Evolutionary conservation across 2,888 invertebrate species (phyloP).

Genomic region (Cantharis nigra): DNA sequence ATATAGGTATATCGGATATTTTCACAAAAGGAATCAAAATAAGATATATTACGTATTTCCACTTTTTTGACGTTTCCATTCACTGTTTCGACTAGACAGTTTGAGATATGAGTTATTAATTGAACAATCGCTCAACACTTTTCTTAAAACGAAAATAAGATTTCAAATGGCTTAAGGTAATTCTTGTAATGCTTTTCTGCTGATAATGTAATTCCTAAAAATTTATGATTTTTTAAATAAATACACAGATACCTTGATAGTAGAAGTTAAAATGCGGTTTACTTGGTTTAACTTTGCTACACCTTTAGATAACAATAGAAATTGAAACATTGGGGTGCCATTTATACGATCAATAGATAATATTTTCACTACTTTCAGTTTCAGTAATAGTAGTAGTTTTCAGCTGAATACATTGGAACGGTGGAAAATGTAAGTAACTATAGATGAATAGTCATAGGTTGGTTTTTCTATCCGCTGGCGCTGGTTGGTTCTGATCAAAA

Average conservation of each 20-base stretch:
- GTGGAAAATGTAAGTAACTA: neutral
- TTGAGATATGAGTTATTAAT: conserved; percentile 32
- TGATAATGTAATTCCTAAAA: neutral
- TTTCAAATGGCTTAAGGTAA: conserved; percentile 1
- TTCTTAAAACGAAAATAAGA: conserved; percentile 22
- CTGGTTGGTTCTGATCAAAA: too few relatives aligned
- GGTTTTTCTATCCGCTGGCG: too few relatives aligned
- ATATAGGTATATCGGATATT: neutral
- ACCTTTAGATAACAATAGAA: neutral
- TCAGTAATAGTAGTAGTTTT: neutral
- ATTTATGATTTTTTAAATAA: neutral
- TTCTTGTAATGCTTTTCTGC: neutral
- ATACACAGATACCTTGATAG: neutral
- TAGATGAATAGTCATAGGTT: too few relatives aligned
- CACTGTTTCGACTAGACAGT: conserved; percentile 31
- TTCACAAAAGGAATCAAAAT: conserved; percentile 24
- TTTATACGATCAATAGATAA: neutral
- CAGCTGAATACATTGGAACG: neutral
- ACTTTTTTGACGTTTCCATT: conserved; percentile 30
- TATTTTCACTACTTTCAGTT: neutral
- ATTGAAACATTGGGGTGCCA: neutral
- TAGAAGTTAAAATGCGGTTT: neutral
- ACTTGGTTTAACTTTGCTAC: neutral
- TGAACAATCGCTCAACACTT: conserved; percentile 31
- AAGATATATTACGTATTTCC: conserved; percentile 28